Evolutionary conservation across 2,797 vertebrate genomes (phyloP).

Genomic region (Brachyalestes nurse): DNA sequence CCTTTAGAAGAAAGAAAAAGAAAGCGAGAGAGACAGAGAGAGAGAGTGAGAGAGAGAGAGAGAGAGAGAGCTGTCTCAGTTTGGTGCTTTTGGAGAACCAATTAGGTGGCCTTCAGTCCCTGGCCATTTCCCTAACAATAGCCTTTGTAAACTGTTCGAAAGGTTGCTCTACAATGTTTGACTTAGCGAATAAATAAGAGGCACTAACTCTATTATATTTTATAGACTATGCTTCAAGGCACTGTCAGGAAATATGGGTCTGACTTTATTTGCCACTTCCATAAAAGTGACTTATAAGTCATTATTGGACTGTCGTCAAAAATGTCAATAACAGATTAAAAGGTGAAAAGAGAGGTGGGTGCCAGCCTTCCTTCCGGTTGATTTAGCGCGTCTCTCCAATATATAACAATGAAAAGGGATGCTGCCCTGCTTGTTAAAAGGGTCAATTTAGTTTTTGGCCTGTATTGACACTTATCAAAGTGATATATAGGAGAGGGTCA

Average conservation of each 20-base stretch:
- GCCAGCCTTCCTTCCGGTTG: slow-evolving; percentile 78
- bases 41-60: background rate
- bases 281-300: slow-evolving; percentile 80
- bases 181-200: slow-evolving; percentile 59
- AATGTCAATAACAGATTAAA: slow-evolving; percentile 81
- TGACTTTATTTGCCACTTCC: slow-evolving; percentile 73
- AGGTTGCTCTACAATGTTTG: slow-evolving; percentile 42
- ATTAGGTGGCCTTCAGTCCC: slow-evolving; percentile 26
- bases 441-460: slow-evolving; percentile 64
- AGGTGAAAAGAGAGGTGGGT: slow-evolving; percentile 66
- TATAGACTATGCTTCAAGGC: slow-evolving; percentile 67
- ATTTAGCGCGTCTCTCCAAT: slow-evolving; percentile 65
- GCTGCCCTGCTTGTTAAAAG: slow-evolving; percentile 62
- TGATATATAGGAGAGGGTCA: slow-evolving; percentile 48
- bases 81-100: slow-evolving; percentile 15
- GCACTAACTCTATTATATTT: slow-evolving; percentile 73
- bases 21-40: background rate
- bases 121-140: slow-evolving; percentile 50
- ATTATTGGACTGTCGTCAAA: slow-evolving; percentile 72
- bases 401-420: slow-evolving; percentile 70
- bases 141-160: slow-evolving; percentile 62
- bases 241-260: slow-evolving; percentile 71
- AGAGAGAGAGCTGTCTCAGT: background rate
- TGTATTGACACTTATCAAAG: slow-evolving; percentile 69
- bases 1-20: background rate